Base-by-base conservation (phyloP, 2,888 invertebrate genomes). In the Caenorhabditis sp. region DNA sequence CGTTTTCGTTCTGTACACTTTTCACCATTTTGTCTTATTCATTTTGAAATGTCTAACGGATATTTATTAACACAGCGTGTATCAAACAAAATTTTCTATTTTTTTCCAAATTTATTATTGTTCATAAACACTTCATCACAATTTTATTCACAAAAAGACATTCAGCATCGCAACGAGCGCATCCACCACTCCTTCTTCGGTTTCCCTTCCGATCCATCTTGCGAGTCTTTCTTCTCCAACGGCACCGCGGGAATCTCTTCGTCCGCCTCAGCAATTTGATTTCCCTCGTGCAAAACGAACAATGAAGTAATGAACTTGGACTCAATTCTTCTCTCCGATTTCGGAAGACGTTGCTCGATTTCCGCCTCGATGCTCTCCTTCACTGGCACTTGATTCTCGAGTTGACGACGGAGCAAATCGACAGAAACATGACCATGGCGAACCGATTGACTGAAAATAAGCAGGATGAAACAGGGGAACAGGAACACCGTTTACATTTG, bases 111-210 rank as follows among this genome's bases (percentile, higher is more conserved):
- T 32, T 32, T 32, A 32, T 40, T 40, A 13, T 11, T 40, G 20
- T 47, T 3, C 9, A 47, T 6, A 47, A 47, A 47, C 1, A 47
- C 9, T n/a, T n/a, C n/a, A n/a, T n/a, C n/a, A n/a, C 20, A 18
- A 4, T 22, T 26, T 53, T 26, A 53, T 53, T 24, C 44, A n/a
- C 15, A 60, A 40, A 22, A 50, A 50, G n/a, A 3, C 35, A 1
- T 5, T 69, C 32, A 80, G 64, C 80, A 80, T 2, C 72, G 61
- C 35, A 80, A 53, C 62, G 80, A 80, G 24, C 72, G 61, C 72
- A 74, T 55, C 80, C 80, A 80, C 80, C 80, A 80, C 32, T 72
- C 80, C 56, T 69, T 64, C 56, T 53, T 68, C 55, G 58, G 18
- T 6, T 40, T 40, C 58, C 26, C 37, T 32, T 56, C 61, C 6